These are phyloP conservation scores for Helicoverpa armigera DNA, from an alignment of 1,140 invertebrate genomes.

Conservation along the genomic window DNA sequence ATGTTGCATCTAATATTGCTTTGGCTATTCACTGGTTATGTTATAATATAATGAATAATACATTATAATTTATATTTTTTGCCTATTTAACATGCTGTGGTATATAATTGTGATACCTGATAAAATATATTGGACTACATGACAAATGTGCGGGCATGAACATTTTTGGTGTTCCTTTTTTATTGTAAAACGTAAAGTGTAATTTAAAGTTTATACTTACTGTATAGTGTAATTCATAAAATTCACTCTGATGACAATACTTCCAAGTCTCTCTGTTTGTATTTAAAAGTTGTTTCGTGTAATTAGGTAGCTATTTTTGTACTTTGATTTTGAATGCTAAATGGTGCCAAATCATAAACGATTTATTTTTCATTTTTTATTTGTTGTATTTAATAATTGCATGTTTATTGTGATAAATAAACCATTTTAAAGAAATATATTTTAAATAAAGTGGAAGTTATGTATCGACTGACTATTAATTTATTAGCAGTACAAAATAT, in stretches of 20 bases:
- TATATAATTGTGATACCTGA: too few species aligned
- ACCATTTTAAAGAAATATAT: conserved; percentile 21
- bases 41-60: too few species aligned
- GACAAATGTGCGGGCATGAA: too few species aligned
- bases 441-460: conserved; percentile 12
- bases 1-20: not conserved
- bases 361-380: conserved; percentile 10
- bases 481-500: conserved; percentile 41
- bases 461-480: conserved; percentile 32
- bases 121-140: too few species aligned
- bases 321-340: conserved; percentile 11
- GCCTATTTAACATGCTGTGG: too few species aligned
- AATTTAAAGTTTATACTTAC: too few species aligned
- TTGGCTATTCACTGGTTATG: too few species aligned
- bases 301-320: conserved; percentile 16
- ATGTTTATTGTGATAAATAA: conserved; percentile 30
- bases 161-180: too few species aligned
- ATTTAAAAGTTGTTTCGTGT: too few species aligned
- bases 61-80: too few species aligned
- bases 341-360: conserved; percentile 30
- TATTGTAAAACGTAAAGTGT: too few species aligned
- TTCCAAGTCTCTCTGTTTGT: not conserved
- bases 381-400: conserved; percentile 3
- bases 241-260: not conserved
- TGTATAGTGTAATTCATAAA: too few species aligned